Conservation (phyloP, 1,140 invertebrate species). For the Lepidurus couesii region DNA sequence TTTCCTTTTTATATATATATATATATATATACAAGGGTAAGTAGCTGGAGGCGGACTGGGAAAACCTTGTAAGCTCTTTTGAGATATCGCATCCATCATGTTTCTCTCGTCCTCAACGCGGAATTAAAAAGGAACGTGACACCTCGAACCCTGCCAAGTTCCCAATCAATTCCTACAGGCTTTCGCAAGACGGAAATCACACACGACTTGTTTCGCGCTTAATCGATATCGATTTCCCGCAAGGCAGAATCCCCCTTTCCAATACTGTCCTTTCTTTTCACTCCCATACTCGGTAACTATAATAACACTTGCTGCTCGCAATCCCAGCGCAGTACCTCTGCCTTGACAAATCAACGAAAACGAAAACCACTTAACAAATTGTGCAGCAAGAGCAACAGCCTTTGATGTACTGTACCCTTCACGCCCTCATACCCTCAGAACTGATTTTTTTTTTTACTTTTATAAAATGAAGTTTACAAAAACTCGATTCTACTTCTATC, state of each 20-base stretch:
- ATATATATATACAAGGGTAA: neutral
- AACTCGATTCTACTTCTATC: no score
- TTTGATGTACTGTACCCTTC: no score
- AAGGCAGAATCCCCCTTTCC: neutral
- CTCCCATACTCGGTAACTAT: neutral
- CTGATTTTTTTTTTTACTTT: no score
- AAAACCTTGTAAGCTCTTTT: slow-evolving; percentile 19
- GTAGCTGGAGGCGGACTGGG: neutral
- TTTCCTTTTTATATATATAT: no score
- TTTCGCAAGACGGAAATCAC: slow-evolving; percentile 4
- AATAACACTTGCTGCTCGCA: neutral
- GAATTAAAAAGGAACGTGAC: slow-evolving; percentile 12
- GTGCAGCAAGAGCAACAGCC: no score
- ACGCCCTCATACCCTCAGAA: no score
- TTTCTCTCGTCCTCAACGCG: slow-evolving; percentile 1
- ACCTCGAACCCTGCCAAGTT: neutral
- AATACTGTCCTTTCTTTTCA: neutral
- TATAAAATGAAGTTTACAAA: no score
- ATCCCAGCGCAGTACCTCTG: neutral
- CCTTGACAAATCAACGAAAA: no score
- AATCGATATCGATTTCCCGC: slow-evolving; percentile 4
- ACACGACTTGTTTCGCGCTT: neutral
- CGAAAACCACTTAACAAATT: no score
- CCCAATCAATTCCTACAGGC: slow-evolving; percentile 10
- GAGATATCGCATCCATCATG: neutral